Evolutionary conservation across 2,888 invertebrate genomes (phyloP).

Genomic region (Erebia palarica): DNA sequence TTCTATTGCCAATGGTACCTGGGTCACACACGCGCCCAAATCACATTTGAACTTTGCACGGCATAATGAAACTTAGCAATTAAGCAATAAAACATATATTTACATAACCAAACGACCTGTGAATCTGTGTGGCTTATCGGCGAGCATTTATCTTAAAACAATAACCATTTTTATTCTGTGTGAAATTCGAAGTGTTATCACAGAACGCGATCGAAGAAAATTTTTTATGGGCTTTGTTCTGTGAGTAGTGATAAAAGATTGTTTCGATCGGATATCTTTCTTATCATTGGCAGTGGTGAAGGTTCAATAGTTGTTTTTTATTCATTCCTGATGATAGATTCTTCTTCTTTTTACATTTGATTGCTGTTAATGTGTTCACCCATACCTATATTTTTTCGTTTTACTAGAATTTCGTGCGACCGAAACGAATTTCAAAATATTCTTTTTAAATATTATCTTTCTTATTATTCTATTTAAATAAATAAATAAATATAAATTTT

Average conservation of each 20-base stretch:
- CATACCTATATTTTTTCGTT: too few species aligned
- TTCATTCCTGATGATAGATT: constrained; percentile 7
- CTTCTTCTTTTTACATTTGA: constrained; percentile 9
- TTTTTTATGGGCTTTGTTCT: constrained; percentile 48
- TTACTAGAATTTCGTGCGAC: too few species aligned
- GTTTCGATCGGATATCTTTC: constrained; percentile 22
- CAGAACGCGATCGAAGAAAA: constrained; percentile 47
- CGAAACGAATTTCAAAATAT: too few species aligned
- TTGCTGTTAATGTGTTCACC: too few species aligned
- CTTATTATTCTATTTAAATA: too few species aligned
- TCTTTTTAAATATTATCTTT: too few species aligned
- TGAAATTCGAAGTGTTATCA: constrained; percentile 50
- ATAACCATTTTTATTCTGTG: constrained; percentile 54
- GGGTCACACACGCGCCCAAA: constrained; percentile 30
- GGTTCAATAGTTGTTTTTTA: constrained; percentile 7
- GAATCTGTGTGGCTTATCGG: constrained; percentile 43
- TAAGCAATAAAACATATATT: constrained; percentile 55
- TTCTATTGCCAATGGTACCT: constrained; percentile 20
- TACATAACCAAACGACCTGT: constrained; percentile 46
- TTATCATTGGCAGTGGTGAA: constrained; percentile 9
- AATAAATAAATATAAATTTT: too few species aligned
- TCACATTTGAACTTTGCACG: constrained; percentile 46
- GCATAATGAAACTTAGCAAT: constrained; percentile 47
- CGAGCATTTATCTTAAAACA: constrained; percentile 52
- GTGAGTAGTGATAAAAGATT: constrained; percentile 39